Evolutionary conservation across 2,797 vertebrate species (phyloP).

Genomic region (Muraenolepis orangiensis): DNA sequence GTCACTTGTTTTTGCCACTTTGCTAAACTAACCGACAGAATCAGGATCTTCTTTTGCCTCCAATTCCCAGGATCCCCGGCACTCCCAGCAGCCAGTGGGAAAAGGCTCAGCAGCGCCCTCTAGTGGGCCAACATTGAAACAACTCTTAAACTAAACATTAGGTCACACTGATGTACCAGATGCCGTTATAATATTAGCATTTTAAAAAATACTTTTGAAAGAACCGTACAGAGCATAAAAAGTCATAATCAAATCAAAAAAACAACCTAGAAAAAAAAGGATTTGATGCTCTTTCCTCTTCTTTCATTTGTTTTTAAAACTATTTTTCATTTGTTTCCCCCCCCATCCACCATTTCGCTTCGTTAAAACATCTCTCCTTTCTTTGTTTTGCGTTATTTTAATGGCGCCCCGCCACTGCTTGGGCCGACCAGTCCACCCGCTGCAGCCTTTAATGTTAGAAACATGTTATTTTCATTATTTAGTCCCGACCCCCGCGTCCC

Average conservation of each 20-base stretch:
- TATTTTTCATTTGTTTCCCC: conserved; percentile 59
- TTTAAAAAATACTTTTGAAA: conserved; percentile 18
- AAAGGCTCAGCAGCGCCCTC: conserved; percentile 34
- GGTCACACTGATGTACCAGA: conserved; percentile 34
- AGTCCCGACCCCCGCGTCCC: conserved; percentile 97
- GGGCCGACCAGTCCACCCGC: conserved; percentile 80
- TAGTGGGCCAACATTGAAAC: conserved; percentile 53
- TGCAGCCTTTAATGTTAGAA: conserved; percentile 88
- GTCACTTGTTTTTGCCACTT: neutral
- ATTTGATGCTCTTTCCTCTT: conserved; percentile 70
- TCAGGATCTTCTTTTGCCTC: neutral
- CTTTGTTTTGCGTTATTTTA: conserved; percentile 16
- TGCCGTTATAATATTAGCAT: conserved; percentile 14
- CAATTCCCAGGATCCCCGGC: conserved; percentile 8
- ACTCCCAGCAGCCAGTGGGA: conserved; percentile 12
- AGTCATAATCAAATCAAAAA: conserved; percentile 13
- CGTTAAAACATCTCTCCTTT: conserved; percentile 58
- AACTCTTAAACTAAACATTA: conserved; percentile 33
- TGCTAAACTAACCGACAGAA: neutral
- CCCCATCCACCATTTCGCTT: conserved; percentile 51
- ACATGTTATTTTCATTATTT: conserved; percentile 90
- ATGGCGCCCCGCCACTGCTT: conserved; percentile 71
- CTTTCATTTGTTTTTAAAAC: conserved; percentile 66
- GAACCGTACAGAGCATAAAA: conserved; percentile 19
- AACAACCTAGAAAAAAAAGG: conserved; percentile 64